A percentile compares a stretch with the other conserved stretches of the same genome.
These are phyloP conservation scores for Chrysochloris asiatica DNA, from an alignment of 2,113 vertebrate species.

Conservation along the genomic window DNA sequence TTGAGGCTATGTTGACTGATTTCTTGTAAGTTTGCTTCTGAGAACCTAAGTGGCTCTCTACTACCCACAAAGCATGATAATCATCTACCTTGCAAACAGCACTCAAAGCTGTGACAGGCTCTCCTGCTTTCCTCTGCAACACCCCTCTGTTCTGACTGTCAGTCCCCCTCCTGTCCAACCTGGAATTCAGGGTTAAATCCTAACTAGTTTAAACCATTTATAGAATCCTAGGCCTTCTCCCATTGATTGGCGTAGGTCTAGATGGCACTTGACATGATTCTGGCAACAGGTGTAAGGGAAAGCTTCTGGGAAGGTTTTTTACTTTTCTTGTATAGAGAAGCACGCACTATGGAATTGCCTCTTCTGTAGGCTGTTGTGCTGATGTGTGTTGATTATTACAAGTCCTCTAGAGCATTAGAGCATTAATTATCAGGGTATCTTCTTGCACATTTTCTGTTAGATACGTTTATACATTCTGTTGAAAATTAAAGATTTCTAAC, in stretches of 20 bases:
- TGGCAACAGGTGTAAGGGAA: not conserved
- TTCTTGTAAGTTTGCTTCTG: not conserved
- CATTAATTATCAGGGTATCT: not conserved
- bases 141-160: not conserved
- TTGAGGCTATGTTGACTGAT: not conserved
- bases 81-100: not conserved
- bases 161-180: not conserved
- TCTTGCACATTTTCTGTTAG: not conserved
- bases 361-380: not conserved
- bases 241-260: not conserved
- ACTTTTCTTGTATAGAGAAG: not conserved
- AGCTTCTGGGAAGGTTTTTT: not conserved
- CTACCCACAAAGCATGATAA: not conserved
- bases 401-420: not conserved
- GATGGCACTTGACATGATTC: not conserved
- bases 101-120: not conserved
- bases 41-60: not conserved
- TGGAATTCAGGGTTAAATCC: not conserved
- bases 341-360: not conserved
- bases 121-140: not conserved
- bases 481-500: slow-evolving; percentile 13
- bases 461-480: not conserved
- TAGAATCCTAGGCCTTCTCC: not conserved
- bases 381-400: not conserved
- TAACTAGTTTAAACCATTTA: not conserved